Percentiles rank a stretch among this genome's conserved stretches.
phyloP scores from a whole-genome alignment of 2,113 vertebrate genomes.

The Oreochromis aureus region DNA sequence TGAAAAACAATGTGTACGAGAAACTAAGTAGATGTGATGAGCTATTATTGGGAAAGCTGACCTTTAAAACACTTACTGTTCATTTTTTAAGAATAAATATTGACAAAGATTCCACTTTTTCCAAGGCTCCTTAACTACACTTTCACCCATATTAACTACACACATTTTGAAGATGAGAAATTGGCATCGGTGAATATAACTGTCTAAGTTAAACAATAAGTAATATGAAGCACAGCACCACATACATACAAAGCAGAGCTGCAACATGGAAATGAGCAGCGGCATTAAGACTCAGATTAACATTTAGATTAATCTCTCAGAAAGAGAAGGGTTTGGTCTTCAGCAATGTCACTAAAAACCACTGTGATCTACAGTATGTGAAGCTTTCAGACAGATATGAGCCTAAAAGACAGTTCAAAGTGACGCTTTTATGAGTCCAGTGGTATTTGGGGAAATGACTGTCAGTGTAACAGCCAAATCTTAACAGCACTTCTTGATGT shows the following conservation, averaged over 20 bases:
- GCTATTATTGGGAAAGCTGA: not conserved
- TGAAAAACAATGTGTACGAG: not conserved
- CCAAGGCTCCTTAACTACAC: not conserved
- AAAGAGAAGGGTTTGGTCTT: not conserved
- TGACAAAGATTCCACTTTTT: not conserved
- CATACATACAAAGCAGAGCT: not conserved
- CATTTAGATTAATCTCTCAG: constrained; percentile 25
- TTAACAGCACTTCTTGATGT: not conserved
- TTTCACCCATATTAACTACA: not conserved
- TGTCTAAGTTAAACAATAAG: constrained; percentile 14
- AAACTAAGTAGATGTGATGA: not conserved
- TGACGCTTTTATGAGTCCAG: not conserved
- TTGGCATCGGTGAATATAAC: constrained; percentile 22
- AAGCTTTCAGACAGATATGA: constrained; percentile 4
- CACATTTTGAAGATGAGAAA: not conserved
- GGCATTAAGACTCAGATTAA: constrained; percentile 5
- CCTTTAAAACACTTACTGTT: not conserved
- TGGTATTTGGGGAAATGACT: constrained; percentile 3
- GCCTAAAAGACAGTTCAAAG: not conserved
- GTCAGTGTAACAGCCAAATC: not conserved
- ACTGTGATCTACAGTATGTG: not conserved
- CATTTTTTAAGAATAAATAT: not conserved
- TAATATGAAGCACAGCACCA: not conserved
- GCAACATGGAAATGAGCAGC: not conserved
- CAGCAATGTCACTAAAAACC: not conserved